Evolutionary conservation across 2,113 vertebrate genomes (phyloP), one percentile per base, ranked within the genome.

Genomic region (Hippocampus barbouri): DNA sequence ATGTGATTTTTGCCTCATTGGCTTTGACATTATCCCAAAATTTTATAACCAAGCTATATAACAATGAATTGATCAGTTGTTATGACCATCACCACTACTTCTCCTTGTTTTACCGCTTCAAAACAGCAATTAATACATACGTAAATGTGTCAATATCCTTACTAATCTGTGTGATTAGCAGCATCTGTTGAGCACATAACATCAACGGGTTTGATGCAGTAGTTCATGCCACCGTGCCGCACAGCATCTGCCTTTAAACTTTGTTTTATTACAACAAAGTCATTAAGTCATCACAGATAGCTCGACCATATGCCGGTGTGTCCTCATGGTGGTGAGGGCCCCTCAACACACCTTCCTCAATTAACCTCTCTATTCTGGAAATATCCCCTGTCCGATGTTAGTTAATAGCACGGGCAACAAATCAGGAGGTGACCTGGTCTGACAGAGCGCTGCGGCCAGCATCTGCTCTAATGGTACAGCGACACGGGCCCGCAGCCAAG

Each of bases 371-470:
- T 79, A 78, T 79, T 85, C 69, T 23, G 59, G 78, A 76, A 73
- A 72, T 77, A 83, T 82, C 73, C 59, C 68, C 51, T 59, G 64
- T 59, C 69, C 64, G 61, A 74, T 64, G 56, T 64, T 70, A 71
- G 76, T 38, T 89, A 83, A 90, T 86, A 81, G 74, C 83, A 82
- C 78, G 69, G 77, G 73, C 76, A 69, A 76, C 74, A 77, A 78
- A 84, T 86, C 68, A 71, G 76, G 63, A 66, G 56, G 70, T 85
- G 79, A 85, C 76, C 79, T 65, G 73, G 43, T 69, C 73, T 60
- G 23, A 75, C 73, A 82, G 72, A 76, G 75, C 70, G 74, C 71
- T 62, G 62, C 74, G 68, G 54, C 40, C 73, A 75, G 79, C 66
- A 78, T 75, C 47, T 81, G 82, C 75, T 83, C 69, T 76, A 71